Evolutionary conservation across 2,888 invertebrate genomes (phyloP).

Genomic region (Lasioglossum morio): DNA sequence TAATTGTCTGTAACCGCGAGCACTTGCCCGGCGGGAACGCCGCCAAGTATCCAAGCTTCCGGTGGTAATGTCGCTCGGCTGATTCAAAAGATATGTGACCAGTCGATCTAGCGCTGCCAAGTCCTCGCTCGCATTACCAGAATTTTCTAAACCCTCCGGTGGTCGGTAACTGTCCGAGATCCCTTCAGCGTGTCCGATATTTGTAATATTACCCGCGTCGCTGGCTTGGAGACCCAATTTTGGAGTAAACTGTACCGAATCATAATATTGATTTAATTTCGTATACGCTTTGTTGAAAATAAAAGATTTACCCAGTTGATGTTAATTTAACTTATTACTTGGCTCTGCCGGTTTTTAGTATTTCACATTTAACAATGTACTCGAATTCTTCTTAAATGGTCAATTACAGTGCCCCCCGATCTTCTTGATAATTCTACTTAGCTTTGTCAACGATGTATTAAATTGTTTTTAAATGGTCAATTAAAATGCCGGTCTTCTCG

Average conservation of each 20-base stretch:
- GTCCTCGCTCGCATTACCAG: constrained; percentile 85
- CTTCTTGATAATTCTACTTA: too few species aligned
- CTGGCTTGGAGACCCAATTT: constrained; percentile 72
- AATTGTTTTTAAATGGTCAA: neutral
- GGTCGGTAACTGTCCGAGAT: constrained; percentile 59
- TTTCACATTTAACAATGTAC: neutral
- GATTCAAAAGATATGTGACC: constrained; percentile 87
- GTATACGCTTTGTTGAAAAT: neutral
- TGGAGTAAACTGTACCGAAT: constrained; percentile 72
- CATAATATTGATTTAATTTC: neutral
- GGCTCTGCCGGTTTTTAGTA: neutral
- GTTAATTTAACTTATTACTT: neutral
- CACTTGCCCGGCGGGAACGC: constrained; percentile 78
- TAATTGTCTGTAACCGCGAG: constrained; percentile 78
- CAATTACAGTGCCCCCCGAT: neutral
- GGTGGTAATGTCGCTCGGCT: constrained; percentile 75
- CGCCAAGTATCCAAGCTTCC: constrained; percentile 77
- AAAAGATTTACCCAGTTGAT: neutral
- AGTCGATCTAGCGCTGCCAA: constrained; percentile 88
- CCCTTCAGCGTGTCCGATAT: constrained; percentile 30
- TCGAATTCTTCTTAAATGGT: neutral
- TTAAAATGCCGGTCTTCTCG: neutral
- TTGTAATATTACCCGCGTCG: constrained; percentile 33
- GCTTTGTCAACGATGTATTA: too few species aligned
- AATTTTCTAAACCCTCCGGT: constrained; percentile 81